Conservation (phyloP, 2,113 vertebrate species). For the Anguilla rostrata region DNA sequence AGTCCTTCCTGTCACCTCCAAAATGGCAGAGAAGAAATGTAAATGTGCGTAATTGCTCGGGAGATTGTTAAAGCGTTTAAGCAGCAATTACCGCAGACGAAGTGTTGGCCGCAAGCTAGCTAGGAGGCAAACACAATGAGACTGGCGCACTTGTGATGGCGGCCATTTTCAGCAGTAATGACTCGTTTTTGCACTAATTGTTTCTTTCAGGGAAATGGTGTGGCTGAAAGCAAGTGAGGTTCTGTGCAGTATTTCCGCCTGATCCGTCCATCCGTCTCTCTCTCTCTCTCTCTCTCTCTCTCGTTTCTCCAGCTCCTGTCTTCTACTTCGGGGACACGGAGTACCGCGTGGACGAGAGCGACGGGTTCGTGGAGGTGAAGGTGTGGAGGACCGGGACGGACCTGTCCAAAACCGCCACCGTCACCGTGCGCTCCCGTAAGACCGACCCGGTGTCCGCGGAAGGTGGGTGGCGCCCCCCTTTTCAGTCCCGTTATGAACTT, state of each 20-base stretch:
- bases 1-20: background rate
- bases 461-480: slow-evolving; percentile 64
- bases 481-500: background rate
- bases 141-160: slow-evolving; percentile 51
- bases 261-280: background rate
- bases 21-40: background rate
- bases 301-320: slow-evolving; percentile 74
- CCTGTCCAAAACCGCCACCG: slow-evolving; percentile 79
- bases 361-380: slow-evolving; percentile 77
- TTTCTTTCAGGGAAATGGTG: slow-evolving; percentile 39
- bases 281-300: slow-evolving; percentile 8
- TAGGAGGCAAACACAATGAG: background rate
- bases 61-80: background rate
- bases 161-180: slow-evolving; percentile 29
- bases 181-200: slow-evolving; percentile 42
- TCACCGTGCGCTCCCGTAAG: slow-evolving; percentile 87
- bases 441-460: slow-evolving; percentile 82
- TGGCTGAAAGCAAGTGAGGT: background rate
- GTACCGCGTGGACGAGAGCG: slow-evolving; percentile 86
- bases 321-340: slow-evolving; percentile 83
- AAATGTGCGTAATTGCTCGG: background rate
- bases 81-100: background rate
- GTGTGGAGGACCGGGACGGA: slow-evolving; percentile 90
- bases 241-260: background rate
- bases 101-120: background rate